Evolutionary conservation across 2,113 vertebrate species (phyloP).

Genomic region (Callipepla californica): DNA sequence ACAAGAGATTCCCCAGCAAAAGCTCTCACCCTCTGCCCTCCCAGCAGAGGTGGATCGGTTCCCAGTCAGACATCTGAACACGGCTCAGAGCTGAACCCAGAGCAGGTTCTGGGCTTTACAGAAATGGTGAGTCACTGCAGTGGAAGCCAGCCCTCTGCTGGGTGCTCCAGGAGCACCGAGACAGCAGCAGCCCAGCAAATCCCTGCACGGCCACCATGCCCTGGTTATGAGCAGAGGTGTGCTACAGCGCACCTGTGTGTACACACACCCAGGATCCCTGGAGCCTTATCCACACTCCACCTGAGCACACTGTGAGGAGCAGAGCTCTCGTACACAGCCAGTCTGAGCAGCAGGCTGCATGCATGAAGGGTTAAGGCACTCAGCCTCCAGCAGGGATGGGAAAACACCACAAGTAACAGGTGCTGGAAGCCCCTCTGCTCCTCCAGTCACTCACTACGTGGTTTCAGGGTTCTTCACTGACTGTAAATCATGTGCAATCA

Average conservation of each 20-base stretch:
- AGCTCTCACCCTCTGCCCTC: neutral
- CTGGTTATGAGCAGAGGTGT: neutral
- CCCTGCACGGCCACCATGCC: neutral
- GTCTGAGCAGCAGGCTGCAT: neutral
- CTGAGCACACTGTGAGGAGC: neutral
- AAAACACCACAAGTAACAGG: neutral
- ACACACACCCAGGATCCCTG: no score
- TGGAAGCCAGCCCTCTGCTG: neutral
- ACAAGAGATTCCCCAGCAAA: neutral
- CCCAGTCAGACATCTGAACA: neutral
- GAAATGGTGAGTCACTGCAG: constrained; percentile 29
- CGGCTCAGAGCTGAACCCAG: neutral
- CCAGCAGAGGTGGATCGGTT: neutral
- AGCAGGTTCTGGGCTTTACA: neutral
- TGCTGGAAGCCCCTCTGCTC: neutral
- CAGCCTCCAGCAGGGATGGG: neutral
- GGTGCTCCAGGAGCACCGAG: neutral
- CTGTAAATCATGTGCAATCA: neutral
- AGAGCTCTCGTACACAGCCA: neutral
- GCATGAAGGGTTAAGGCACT: neutral
- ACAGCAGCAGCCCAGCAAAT: neutral
- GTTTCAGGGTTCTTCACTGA: neutral
- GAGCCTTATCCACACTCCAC: neutral
- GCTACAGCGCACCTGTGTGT: accelerated
- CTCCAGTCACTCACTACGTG: neutral